Evolutionary conservation across 1,140 invertebrate species (phyloP), one percentile per base, ranked within the genome.

Genomic region (Drosophila azteca): DNA sequence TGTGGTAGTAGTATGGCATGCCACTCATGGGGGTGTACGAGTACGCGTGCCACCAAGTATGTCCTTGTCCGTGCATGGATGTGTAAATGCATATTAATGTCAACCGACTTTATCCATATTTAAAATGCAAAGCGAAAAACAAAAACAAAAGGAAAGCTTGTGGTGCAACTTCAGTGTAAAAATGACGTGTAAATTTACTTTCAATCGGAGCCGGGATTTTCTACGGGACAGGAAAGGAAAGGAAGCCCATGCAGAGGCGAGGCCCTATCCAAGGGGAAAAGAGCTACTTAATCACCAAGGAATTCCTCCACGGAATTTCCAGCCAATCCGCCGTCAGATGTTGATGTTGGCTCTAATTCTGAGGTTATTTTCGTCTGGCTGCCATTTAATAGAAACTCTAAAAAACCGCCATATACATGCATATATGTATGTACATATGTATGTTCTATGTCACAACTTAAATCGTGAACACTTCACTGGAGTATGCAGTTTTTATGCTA

Each of bases 121-220:
- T 81, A 53, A 81, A 81, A 73, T 64, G 73, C 67, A 68, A 67
- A 77, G 67, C 43, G 6, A 31, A 31, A 31, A 8, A 7, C 6
- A 8, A 8, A 7, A 7, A 29, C 0, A 8, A 31, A 64, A 5
- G 24, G 5, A 72, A 81, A 77, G 61, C 59, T 77, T 70, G 54
- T 60, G 54, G 54, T 60, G 59, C 66, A 77, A 70, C 75, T 77
- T 79, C 72, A 62, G 77, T 70, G 77, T 65, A 77, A 80, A 79
- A 79, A 72, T 62, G 59, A 22, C 70, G 70, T 43, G 17, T 43
- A 50, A 50, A 66, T 43, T 66, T 26, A 64, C 50, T 66, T 64
- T 50, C 24, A 64, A 31, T 17, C 59, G 15, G 31, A 29, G 24
- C 22, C 31, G 51, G 29, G 59, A 62, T 62, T 60, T 60, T 26